Conservation (phyloP, 2,797 vertebrate species). For the Phrynocephalus guinanensis region DNA sequence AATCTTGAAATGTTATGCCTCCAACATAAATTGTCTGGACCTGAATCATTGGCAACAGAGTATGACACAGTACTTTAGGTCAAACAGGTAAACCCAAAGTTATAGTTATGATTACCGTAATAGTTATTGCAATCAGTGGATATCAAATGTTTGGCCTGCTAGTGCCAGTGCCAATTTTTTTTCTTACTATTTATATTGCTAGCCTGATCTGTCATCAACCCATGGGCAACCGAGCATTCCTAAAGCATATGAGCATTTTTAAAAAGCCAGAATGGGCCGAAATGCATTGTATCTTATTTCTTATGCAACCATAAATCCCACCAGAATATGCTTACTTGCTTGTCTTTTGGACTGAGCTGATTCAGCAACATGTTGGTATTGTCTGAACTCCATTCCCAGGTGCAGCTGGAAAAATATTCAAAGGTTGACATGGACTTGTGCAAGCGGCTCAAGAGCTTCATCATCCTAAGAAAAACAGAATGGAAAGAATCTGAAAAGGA, state of each 20-base stretch:
- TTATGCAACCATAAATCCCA: background rate
- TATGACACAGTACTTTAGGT: too few species aligned
- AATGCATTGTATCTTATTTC: background rate
- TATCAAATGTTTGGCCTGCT: too few species aligned
- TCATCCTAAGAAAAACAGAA: slow-evolving; percentile 83
- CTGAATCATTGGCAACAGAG: too few species aligned
- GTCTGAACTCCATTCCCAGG: slow-evolving; percentile 94
- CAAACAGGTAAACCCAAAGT: too few species aligned
- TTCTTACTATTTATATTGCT: background rate
- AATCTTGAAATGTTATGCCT: too few species aligned
- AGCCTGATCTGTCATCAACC: background rate
- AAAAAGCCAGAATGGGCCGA: background rate
- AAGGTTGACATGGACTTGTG: slow-evolving; percentile 87
- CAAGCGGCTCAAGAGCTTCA: slow-evolving; percentile 90
- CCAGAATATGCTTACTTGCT: slow-evolving; percentile 80
- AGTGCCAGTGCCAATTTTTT: background rate
- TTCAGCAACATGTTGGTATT: slow-evolving; percentile 92
- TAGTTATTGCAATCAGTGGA: too few species aligned
- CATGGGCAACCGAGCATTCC: background rate
- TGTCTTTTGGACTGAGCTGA: slow-evolving; percentile 89
- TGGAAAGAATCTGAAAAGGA: background rate
- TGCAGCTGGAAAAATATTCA: slow-evolving; percentile 92
- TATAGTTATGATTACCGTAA: too few species aligned
- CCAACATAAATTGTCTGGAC: too few species aligned
- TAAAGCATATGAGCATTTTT: background rate